A percentile compares a stretch with the other conserved stretches of the same genome.
Evolutionary conservation across 1,140 invertebrate genomes (phyloP).

Genomic region (Grapholita molesta): DNA sequence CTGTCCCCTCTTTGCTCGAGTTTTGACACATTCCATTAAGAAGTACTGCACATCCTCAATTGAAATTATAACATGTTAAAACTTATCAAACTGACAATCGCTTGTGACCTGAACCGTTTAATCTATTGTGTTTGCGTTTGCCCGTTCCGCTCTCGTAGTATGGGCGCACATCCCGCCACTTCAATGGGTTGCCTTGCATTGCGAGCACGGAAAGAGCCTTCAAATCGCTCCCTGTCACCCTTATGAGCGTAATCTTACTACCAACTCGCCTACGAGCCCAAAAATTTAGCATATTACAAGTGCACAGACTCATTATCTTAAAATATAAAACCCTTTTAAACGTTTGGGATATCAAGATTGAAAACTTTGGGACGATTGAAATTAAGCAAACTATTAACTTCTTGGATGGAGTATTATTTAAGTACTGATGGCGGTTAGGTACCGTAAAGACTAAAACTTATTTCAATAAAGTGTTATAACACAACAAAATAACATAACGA

Average conservation of each 20-base stretch:
- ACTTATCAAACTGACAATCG: not conserved
- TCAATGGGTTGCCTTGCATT: conserved; percentile 1
- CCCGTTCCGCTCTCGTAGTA: not conserved
- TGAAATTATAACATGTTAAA: too few species aligned
- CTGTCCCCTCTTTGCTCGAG: too few species aligned
- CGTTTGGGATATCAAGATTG: not conserved
- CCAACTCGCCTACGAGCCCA: not conserved
- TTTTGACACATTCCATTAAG: too few species aligned
- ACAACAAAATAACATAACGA: too few species aligned
- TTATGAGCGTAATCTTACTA: not conserved
- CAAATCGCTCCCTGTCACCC: not conserved
- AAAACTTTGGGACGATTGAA: not conserved
- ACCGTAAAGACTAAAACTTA: too few species aligned
- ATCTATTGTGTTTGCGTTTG: not conserved
- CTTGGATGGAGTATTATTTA: not conserved
- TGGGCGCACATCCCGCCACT: not conserved
- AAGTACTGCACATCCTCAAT: too few species aligned
- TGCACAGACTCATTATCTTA: not conserved
- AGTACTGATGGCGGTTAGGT: too few species aligned
- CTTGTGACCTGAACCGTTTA: not conserved
- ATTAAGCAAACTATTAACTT: not conserved
- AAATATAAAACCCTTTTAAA: not conserved
- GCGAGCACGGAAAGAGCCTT: not conserved
- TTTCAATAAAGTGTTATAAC: too few species aligned
- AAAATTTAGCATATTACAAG: not conserved